A percentile compares a stretch with the other conserved stretches of the same genome.
Conservation (phyloP, 92 coral and sea anemone genomes). For the Umimayanthus chanpuru region DNA sequence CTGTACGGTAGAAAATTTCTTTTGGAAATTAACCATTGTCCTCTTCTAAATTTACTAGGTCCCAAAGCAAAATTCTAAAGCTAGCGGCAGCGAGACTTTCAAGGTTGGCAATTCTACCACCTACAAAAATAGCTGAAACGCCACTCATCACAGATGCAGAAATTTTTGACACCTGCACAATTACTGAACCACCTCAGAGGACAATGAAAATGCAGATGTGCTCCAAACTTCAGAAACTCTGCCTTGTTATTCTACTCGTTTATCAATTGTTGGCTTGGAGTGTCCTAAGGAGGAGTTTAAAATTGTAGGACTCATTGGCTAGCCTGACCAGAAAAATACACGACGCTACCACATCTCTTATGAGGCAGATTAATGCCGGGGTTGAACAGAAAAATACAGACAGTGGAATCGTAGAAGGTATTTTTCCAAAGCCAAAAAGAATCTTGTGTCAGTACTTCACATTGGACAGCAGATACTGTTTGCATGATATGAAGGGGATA, state of each 20-base stretch:
- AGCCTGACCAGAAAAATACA: slow-evolving; percentile 54
- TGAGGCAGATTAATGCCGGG: slow-evolving; percentile 47
- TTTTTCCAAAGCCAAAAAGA: slow-evolving; percentile 47
- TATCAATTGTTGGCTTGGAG: no score
- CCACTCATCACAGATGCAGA: no score
- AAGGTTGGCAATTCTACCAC: slow-evolving; percentile 51
- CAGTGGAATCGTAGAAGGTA: slow-evolving; percentile 54
- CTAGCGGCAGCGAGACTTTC: slow-evolving; percentile 41
- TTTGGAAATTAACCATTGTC: slow-evolving; percentile 62
- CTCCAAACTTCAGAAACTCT: background rate
- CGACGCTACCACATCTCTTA: slow-evolving; percentile 47
- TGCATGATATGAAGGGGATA: slow-evolving; percentile 46
- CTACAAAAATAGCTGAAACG: no score
- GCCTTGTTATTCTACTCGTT: background rate
- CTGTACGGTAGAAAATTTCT: slow-evolving; percentile 56
- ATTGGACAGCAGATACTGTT: slow-evolving; percentile 56
- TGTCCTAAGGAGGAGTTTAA: no score
- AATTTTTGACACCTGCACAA: no score
- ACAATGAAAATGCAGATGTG: background rate
- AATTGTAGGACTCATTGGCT: slow-evolving; percentile 49
- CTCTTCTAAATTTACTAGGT: slow-evolving; percentile 44
- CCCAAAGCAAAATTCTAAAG: slow-evolving; percentile 32
- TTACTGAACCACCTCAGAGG: no score
- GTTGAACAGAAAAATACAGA: slow-evolving; percentile 46
- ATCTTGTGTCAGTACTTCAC: slow-evolving; percentile 60